phyloP scores from a whole-genome alignment of 2,888 invertebrate species.

The Drosophila kambysellisi region DNA sequence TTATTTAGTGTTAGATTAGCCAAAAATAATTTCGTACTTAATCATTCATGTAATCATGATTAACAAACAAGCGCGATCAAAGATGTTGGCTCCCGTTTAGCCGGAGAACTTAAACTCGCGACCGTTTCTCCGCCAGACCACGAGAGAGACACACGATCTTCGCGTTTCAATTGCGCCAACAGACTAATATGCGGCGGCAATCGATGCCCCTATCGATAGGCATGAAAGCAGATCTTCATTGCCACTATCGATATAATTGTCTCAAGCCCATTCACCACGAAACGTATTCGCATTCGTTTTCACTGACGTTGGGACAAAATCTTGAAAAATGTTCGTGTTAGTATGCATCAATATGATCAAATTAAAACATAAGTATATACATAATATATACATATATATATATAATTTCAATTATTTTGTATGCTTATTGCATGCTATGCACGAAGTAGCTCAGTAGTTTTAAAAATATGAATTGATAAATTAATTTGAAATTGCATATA shows the following conservation, averaged over 20 bases:
- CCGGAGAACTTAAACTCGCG: slow-evolving; percentile 60
- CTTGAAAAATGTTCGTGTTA: not conserved
- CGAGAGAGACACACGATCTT: slow-evolving; percentile 50
- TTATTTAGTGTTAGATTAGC: slow-evolving; percentile 48
- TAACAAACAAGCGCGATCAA: slow-evolving; percentile 29
- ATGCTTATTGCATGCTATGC: not conserved
- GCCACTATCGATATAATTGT: slow-evolving; percentile 23
- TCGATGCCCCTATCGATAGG: slow-evolving; percentile 43
- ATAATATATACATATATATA: not conserved
- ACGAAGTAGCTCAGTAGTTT: not conserved
- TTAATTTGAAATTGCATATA: not conserved
- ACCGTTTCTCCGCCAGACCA: slow-evolving; percentile 46
- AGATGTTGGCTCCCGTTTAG: slow-evolving; percentile 28
- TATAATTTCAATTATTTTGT: not conserved
- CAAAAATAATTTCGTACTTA: slow-evolving; percentile 48
- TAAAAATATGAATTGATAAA: not conserved
- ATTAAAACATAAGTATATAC: not conserved
- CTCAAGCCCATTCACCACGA: slow-evolving; percentile 23
- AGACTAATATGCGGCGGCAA: slow-evolving; percentile 51
- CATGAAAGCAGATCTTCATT: not conserved
- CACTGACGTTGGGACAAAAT: slow-evolving; percentile 3
- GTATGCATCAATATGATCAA: not conserved
- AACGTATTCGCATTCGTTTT: not conserved
- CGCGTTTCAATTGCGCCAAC: slow-evolving; percentile 64
- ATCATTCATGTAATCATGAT: slow-evolving; percentile 47